Percentiles rank a stretch among this genome's conserved stretches.
These are phyloP conservation scores for Atta texana DNA, from an alignment of 1,140 invertebrate genomes.

Conservation along the genomic window DNA sequence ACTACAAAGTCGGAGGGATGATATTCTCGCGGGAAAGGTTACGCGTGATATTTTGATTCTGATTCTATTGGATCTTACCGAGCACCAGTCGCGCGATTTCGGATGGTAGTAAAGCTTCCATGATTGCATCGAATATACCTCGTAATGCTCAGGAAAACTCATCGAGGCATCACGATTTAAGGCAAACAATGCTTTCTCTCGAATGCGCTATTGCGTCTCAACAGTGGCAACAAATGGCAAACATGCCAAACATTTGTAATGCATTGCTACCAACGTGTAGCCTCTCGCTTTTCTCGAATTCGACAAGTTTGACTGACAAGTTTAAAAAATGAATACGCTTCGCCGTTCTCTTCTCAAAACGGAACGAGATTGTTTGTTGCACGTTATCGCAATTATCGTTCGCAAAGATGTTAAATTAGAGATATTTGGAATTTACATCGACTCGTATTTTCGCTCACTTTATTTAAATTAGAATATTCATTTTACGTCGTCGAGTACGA, in stretches of 20 bases:
- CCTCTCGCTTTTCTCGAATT: not conserved
- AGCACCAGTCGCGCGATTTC: constrained; percentile 85
- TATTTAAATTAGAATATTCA: too few species aligned
- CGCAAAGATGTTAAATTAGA: not conserved
- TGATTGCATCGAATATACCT: constrained; percentile 50
- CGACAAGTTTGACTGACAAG: not conserved
- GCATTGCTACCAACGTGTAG: constrained; percentile 50
- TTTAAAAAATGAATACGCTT: not conserved
- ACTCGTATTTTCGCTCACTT: too few species aligned
- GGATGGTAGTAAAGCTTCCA: constrained; percentile 84
- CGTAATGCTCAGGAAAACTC: not conserved
- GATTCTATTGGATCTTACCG: constrained; percentile 76
- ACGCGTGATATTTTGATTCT: not conserved
- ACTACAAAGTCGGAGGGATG: not conserved
- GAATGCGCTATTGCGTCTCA: constrained; percentile 19
- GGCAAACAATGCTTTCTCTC: not conserved
- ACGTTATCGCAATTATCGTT: not conserved
- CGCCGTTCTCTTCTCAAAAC: not conserved
- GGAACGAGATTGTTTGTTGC: not conserved
- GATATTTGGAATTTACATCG: not conserved
- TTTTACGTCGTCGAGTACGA: not conserved
- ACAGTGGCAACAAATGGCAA: constrained; percentile 33
- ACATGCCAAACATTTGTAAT: constrained; percentile 19
- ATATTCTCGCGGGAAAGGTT: constrained; percentile 44
- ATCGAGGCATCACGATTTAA: not conserved